A percentile compares a stretch with the other conserved stretches of the same genome.
These are phyloP conservation scores for Halcyon senegalensis DNA, from an alignment of 2,113 vertebrate species.

Conservation along the genomic window DNA sequence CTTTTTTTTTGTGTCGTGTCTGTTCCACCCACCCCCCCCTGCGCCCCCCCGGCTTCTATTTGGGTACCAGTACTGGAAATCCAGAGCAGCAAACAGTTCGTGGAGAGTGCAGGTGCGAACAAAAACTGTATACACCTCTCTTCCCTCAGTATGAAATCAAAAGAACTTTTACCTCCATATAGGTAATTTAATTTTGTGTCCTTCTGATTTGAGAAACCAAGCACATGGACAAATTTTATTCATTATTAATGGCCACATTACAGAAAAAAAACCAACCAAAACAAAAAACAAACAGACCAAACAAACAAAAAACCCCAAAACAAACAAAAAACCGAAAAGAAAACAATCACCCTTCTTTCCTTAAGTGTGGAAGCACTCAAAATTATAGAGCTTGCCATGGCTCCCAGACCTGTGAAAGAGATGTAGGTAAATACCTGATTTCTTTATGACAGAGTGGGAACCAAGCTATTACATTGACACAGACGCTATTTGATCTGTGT, in stretches of 20 bases:
- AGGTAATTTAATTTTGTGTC: background rate
- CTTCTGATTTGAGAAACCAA: background rate
- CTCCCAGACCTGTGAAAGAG: background rate
- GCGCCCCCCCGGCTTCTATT: rapidly evolving
- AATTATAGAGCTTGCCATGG: background rate
- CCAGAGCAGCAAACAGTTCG: background rate
- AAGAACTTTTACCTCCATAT: background rate
- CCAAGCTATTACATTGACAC: background rate
- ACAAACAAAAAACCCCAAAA: no score
- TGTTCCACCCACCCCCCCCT: no score
- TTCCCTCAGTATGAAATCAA: background rate
- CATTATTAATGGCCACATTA: background rate
- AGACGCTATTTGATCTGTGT: background rate
- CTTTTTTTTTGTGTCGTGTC: no score
- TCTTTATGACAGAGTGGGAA: background rate
- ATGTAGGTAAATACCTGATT: background rate
- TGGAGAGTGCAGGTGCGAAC: background rate
- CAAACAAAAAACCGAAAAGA: background rate
- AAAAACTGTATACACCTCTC: background rate
- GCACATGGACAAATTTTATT: background rate
- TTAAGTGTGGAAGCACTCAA: background rate
- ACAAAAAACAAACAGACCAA: no score
- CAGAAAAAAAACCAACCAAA: background rate
- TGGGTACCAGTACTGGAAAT: background rate
- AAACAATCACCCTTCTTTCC: background rate